phyloP scores from a whole-genome alignment of 2,888 invertebrate species.

The Hypsopygia costalis region DNA sequence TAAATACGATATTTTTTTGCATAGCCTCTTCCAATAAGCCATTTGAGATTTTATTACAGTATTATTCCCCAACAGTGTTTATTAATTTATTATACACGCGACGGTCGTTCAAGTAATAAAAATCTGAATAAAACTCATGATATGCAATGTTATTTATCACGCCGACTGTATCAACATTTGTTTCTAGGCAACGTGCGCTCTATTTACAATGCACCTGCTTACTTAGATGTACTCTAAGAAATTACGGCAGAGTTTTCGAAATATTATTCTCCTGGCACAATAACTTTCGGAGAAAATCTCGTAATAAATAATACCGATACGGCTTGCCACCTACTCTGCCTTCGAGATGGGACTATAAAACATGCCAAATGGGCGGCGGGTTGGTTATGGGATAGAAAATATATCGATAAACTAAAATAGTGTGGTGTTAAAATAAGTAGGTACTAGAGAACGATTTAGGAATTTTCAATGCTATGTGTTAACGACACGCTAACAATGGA shows the following conservation, averaged over 20 bases:
- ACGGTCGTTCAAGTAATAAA: too few relatives aligned
- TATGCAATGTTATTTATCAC: background rate
- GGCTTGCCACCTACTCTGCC: constrained; percentile 3
- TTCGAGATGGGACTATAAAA: constrained; percentile 5
- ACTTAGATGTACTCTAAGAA: constrained; percentile 32
- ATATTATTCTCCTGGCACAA: constrained; percentile 1
- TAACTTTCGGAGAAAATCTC: constrained; percentile 11
- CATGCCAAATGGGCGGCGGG: constrained; percentile 1
- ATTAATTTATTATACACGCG: too few relatives aligned
- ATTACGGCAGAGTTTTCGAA: background rate
- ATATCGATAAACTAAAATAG: background rate
- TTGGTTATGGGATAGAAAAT: background rate
- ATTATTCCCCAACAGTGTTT: too few relatives aligned
- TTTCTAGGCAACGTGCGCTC: constrained; percentile 3
- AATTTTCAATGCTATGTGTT: too few relatives aligned
- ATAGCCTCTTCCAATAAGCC: too few relatives aligned
- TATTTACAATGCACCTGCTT: constrained; percentile 36
- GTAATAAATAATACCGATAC: constrained; percentile 15
- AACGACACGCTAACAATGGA: too few relatives aligned
- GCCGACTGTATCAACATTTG: constrained; percentile 27
- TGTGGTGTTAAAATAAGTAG: too few relatives aligned
- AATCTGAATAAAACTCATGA: too few relatives aligned
- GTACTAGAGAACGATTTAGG: too few relatives aligned
- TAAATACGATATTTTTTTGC: too few relatives aligned
- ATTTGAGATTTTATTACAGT: too few relatives aligned